phyloP scores from a whole-genome alignment of 2,888 invertebrate species.

The Drosophila barbarae region DNA sequence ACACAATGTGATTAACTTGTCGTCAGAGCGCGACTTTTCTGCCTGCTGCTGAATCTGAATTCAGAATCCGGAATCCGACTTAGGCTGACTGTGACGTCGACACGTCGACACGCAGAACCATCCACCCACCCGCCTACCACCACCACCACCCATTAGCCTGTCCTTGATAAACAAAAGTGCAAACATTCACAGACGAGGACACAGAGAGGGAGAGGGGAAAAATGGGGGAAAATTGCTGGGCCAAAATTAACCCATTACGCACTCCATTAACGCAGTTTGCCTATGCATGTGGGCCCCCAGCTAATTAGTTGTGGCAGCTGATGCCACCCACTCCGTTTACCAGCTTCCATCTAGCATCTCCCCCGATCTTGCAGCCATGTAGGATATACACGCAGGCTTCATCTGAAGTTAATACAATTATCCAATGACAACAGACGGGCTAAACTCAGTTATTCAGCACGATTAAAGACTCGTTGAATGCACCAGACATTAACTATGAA shows the following conservation, averaged over 20 bases:
- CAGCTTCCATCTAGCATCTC: not conserved
- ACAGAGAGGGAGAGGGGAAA: not conserved
- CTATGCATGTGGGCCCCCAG: slow-evolving; percentile 56
- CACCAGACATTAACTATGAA: slow-evolving; percentile 4
- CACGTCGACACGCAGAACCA: slow-evolving; percentile 36
- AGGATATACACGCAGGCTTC: not conserved
- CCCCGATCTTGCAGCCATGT: slow-evolving; percentile 6
- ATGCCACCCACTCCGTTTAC: slow-evolving; percentile 29
- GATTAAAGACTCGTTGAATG: slow-evolving; percentile 54
- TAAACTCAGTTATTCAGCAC: slow-evolving; percentile 63
- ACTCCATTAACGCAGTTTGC: slow-evolving; percentile 67
- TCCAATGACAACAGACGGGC: slow-evolving; percentile 22
- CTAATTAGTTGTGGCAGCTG: slow-evolving; percentile 73
- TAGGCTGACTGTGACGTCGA: slow-evolving; percentile 36
- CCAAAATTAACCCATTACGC: slow-evolving; percentile 72
- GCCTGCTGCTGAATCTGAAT: slow-evolving; percentile 10
- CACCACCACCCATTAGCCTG: slow-evolving; percentile 12
- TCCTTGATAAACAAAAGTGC: slow-evolving; percentile 37
- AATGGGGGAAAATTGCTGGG: slow-evolving; percentile 14
- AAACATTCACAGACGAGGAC: slow-evolving; percentile 36
- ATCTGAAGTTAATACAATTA: slow-evolving; percentile 42
- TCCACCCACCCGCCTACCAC: slow-evolving; percentile 4
- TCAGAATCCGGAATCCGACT: slow-evolving; percentile 9
- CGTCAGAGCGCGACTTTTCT: slow-evolving; percentile 39
- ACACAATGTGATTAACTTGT: slow-evolving; percentile 77